Percentiles rank a stretch among this genome's conserved stretches.
phyloP scores from a whole-genome alignment of 2,888 invertebrate species.

The Anthrax anthrax region DNA sequence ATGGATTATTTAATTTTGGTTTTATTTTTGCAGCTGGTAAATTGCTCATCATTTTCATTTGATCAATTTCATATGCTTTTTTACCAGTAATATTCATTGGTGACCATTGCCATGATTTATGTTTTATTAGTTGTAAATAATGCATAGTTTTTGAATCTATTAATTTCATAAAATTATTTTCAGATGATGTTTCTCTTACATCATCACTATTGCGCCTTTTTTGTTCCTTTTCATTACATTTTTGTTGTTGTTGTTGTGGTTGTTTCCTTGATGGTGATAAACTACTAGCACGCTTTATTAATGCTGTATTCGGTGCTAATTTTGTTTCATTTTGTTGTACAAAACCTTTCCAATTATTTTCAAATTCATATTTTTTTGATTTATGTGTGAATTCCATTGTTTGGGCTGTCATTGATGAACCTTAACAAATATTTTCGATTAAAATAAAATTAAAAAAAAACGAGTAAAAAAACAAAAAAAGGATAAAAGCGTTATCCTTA shows the following conservation, averaged over 20 bases:
- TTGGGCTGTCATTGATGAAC: background rate
- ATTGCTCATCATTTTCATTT: background rate
- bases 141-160: background rate
- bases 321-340: background rate
- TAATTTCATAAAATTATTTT: background rate
- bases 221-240: background rate
- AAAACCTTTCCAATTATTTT: background rate
- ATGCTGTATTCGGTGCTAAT: background rate
- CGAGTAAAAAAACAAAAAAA: no score
- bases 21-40: background rate
- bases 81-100: constrained; percentile 1
- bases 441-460: background rate
- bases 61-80: background rate
- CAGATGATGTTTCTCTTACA: constrained; percentile 1
- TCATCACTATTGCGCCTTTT: background rate
- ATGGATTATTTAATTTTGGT: background rate
- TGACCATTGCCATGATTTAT: constrained; percentile 2
- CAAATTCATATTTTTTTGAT: background rate
- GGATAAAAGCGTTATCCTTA: no score
- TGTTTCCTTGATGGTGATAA: background rate
- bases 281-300: no score
- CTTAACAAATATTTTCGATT: background rate
- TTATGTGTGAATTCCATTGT: background rate
- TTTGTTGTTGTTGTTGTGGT: background rate
- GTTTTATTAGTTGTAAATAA: background rate